phyloP scores from a whole-genome alignment of 1,140 invertebrate species.

The Mycetomoellerius zeteki region DNA sequence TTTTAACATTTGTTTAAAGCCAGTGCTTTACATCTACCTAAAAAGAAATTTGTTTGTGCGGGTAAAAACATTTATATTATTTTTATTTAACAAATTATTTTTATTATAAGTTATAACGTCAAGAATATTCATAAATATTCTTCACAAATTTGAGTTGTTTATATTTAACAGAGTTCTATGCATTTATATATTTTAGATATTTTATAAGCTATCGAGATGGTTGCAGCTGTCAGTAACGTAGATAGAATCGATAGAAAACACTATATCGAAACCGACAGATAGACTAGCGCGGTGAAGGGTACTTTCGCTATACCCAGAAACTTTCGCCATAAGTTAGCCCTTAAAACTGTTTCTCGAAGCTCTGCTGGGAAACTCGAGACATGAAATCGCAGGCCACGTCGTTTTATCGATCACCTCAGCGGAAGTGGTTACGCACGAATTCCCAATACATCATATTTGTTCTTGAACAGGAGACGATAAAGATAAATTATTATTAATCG shows the following conservation, averaged over 20 bases:
- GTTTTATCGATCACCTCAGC: constrained; percentile 49
- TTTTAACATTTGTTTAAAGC: constrained; percentile 35
- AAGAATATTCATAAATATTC: not conserved
- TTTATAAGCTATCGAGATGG: constrained; percentile 10
- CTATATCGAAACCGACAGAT: constrained; percentile 38
- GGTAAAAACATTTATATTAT: not conserved
- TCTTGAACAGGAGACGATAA: not conserved
- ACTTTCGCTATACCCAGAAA: constrained; percentile 44
- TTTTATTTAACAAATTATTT: not conserved
- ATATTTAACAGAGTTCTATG: constrained; percentile 13
- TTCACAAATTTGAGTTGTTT: not conserved
- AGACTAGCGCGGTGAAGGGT: constrained; percentile 32
- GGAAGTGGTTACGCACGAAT: constrained; percentile 45
- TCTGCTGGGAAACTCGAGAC: constrained; percentile 56
- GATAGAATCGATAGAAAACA: constrained; percentile 35
- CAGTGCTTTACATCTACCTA: not conserved
- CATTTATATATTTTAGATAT: constrained; percentile 22
- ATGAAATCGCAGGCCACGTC: constrained; percentile 66
- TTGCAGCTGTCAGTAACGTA: constrained; percentile 26
- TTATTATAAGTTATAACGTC: not conserved
- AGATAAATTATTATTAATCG: constrained; percentile 22
- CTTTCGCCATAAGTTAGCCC: constrained; percentile 71
- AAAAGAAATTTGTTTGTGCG: not conserved
- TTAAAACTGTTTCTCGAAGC: constrained; percentile 66
- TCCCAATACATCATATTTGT: constrained; percentile 7